Base-by-base conservation (phyloP, 2,797 vertebrate species). In the Sciurus carolinensis region DNA sequence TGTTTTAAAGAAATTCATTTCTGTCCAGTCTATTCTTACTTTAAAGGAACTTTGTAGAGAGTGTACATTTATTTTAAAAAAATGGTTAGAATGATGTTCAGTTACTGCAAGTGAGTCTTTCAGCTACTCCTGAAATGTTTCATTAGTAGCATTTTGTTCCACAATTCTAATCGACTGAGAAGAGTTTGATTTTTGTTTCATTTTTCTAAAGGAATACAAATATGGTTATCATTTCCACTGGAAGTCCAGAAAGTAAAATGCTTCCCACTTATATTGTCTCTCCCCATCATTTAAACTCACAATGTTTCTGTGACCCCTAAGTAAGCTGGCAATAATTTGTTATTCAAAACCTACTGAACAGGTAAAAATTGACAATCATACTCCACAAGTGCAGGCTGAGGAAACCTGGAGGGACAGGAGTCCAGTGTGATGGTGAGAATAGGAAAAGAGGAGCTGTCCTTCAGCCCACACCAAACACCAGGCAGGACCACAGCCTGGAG, bases 1-100 rank as follows among this genome's bases (percentile, higher is more conserved):
- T 95, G 84, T 96, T 97, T 98, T 94, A 94, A 94, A 93, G 79
- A 85, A 95, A 95, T 96, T 81, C 1, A 52, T 96, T 97, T 98
- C 95, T 81, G 36, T 91, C 85, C 67, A 90, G 67, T 87, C 90
- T 94, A 0, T 50, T 96, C 97, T 96, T 77, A n/a, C 67, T 44
- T 84, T 82, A 80, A 90, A 94, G 39, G 33, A 89, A 12, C n/a
- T 96, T 96, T 97, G 87, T 87, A 92, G 94, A 88, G 62, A 91
- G 88, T 50, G 24, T 93, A 96, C 94, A 96, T 97, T 85, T 97
- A 72, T 12, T 72, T 77, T 15, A 2, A 7, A 67, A 67, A 67
- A 62, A 26, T 62, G 24, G 59, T 62, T 62, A 64, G 28, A 97
- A 86, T 93, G 94, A 96, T 87, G 76, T 96, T 90, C 90, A 72